Base-by-base conservation (phyloP, 2,888 invertebrate genomes). In the Mythimna ferrago region DNA sequence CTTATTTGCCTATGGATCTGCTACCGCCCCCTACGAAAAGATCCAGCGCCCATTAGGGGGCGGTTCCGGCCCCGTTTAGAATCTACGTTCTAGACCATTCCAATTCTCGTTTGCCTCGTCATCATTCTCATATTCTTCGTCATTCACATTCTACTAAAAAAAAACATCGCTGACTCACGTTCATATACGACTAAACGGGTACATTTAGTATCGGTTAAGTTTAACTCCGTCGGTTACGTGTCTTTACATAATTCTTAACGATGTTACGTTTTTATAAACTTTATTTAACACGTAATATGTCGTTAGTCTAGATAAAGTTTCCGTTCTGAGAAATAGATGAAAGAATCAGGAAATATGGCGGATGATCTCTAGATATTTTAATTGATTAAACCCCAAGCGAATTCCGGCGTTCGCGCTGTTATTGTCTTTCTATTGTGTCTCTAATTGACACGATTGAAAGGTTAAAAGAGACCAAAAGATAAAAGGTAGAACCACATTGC, bases 281-380 rank as follows among this genome's bases (percentile, higher is more conserved):
- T 77, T 76, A 76, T 66, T 58, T 66, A n/a, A 41, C 62, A 81
- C 62, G 76, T 76, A 81, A 77, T 56, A 75, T 26, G 61, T 44
- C 38, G 66, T 58, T 63, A 63, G n/a, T 48, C 62, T 76, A 41
- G 57, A 44, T 76, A 6, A 21, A 3, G 53, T 58, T 77, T 81
- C 77, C 67, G 57, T 53, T 77, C 6, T 19, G 1, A 11, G 58
- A 64, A 41, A 75, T 44, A 19, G 2, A 56, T 32, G 21, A 9
- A 2, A 7, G 16, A 56, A 14, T 11, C 16, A 21, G 21, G 14
- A 53, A 57, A 58, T 58, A 14, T 35, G 6, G 44, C n/a, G 2
- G 11, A 60, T 5, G 2, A 58, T 2, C 14, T 10, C 35, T 58
- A 19, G 58, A 19, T 35, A 58, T 16, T 48, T 48, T 32, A 32